These are phyloP conservation scores for Armadillidium nasatum DNA, from an alignment of 1,140 invertebrate genomes.

Conservation along the genomic window DNA sequence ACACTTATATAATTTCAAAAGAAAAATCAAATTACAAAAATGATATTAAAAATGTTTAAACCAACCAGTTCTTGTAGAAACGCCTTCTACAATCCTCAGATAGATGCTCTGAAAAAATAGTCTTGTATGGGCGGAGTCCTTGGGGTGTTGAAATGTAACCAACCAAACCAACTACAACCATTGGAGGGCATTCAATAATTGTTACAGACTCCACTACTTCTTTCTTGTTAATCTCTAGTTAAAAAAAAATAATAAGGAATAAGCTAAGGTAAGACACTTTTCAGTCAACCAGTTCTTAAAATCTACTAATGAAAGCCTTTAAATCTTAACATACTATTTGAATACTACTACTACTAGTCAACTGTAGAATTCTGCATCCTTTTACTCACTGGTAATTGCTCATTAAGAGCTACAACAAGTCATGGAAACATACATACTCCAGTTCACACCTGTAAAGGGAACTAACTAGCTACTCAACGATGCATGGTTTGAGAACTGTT, in stretches of 20 bases:
- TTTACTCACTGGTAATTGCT: neutral
- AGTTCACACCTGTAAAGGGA: neutral
- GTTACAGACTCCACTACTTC: conserved; percentile 99
- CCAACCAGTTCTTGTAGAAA: conserved; percentile 99
- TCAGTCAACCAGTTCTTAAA: neutral
- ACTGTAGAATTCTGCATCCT: neutral
- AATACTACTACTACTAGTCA: too few relatives aligned
- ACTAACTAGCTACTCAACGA: neutral
- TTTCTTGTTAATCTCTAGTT: conserved; percentile 98
- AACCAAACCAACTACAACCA: conserved; percentile 94
- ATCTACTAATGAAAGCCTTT: neutral
- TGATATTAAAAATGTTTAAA: conserved; percentile 30
- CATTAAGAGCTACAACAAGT: conserved; percentile 7
- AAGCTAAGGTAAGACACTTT: neutral
- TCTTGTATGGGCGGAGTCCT: conserved; percentile 87
- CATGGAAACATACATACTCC: neutral
- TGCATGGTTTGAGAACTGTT: neutral
- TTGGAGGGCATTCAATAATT: conserved; percentile 95
- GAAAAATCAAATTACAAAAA: neutral
- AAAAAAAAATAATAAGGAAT: conserved; percentile 43
- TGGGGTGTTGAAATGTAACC: conserved; percentile 98
- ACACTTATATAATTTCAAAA: neutral
- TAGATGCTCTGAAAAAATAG: conserved; percentile 97
- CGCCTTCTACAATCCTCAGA: conserved; percentile 95
- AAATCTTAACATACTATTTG: neutral